phyloP scores from a whole-genome alignment of 2,113 vertebrate genomes.

The Amphilophus citrinellus region DNA sequence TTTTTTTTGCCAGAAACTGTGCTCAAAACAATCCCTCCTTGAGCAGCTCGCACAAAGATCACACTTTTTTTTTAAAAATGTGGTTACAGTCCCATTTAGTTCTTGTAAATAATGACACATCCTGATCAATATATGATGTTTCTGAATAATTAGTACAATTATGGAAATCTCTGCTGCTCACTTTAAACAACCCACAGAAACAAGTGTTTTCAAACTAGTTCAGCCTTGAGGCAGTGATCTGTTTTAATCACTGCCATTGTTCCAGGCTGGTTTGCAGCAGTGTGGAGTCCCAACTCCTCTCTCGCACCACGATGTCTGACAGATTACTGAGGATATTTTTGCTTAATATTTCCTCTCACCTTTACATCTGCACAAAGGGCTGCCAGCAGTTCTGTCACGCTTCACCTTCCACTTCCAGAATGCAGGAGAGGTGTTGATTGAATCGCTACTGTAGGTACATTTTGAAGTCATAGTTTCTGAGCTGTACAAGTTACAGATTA shows the following conservation, averaged over 20 bases:
- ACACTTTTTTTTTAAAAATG: neutral
- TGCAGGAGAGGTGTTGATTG: neutral
- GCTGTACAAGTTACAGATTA: neutral
- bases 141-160: neutral
- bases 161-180: neutral
- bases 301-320: neutral
- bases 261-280: neutral
- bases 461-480: neutral
- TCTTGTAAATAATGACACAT: slow-evolving; percentile 18
- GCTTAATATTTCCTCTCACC: neutral
- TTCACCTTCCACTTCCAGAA: neutral
- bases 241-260: neutral
- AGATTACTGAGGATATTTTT: neutral
- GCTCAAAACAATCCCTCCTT: neutral
- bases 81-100: neutral
- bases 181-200: neutral
- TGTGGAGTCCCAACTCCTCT: neutral
- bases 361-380: neutral
- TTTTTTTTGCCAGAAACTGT: neutral
- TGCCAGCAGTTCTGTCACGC: neutral
- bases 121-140: neutral
- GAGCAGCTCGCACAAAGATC: neutral
- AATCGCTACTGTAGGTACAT: neutral
- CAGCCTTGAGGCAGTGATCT: neutral
- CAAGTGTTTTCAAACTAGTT: neutral